These are phyloP conservation scores for Chlorospingus semifuscus DNA, from an alignment of 2,797 vertebrate species.

Conservation along the genomic window DNA sequence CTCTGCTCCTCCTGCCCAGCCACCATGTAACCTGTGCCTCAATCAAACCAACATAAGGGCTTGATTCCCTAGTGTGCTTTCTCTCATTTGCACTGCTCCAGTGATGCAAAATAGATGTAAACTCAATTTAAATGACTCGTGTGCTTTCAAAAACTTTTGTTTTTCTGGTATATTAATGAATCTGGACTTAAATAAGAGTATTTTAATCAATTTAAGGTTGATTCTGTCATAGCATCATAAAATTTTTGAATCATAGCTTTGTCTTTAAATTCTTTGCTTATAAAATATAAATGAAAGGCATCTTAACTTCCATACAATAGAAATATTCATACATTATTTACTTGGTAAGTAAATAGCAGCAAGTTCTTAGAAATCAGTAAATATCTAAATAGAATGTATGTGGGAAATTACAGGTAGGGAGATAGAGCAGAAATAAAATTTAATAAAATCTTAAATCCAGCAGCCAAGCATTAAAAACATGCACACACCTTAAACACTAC, in stretches of 20 bases:
- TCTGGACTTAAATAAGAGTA: neutral
- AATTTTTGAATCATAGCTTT: neutral
- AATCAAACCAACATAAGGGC: accelerated
- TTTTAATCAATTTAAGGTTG: neutral
- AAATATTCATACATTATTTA: neutral
- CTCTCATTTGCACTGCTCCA: neutral
- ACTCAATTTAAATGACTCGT: neutral
- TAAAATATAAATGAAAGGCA: neutral
- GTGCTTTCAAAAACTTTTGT: neutral
- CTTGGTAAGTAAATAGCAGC: neutral
- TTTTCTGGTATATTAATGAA: neutral
- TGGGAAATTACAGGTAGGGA: neutral
- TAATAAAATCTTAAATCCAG: neutral
- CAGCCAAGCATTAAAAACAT: neutral
- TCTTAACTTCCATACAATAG: neutral
- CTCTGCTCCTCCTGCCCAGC: neutral
- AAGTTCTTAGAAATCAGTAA: neutral
- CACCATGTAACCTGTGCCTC: neutral
- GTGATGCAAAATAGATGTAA: neutral
- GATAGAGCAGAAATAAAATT: neutral
- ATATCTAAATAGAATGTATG: neutral
- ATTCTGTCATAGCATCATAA: neutral
- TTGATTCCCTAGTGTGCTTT: neutral
- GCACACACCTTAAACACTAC: neutral
- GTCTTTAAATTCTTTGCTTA: neutral